These are phyloP conservation scores for Eurois occulta DNA, from an alignment of 2,888 invertebrate genomes.

Conservation along the genomic window DNA sequence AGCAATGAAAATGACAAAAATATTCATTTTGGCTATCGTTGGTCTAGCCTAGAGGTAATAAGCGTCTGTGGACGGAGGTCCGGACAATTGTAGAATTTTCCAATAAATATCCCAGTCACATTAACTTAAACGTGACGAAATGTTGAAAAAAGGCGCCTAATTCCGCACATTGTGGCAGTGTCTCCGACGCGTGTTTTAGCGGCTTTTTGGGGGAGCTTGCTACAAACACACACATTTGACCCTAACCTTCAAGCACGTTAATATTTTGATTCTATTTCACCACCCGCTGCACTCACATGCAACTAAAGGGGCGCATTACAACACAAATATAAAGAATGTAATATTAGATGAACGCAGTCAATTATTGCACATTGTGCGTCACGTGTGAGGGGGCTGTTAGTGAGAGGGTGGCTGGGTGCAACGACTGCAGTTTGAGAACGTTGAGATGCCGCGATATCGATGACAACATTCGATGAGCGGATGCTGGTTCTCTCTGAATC, in stretches of 20 bases:
- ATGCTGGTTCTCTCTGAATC: background rate
- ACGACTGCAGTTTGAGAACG: background rate
- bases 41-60: background rate
- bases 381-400: slow-evolving; percentile 38
- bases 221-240: background rate
- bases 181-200: background rate
- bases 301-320: slow-evolving; percentile 8
- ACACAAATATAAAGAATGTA: slow-evolving; percentile 38
- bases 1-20: background rate
- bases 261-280: slow-evolving; percentile 43
- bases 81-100: background rate
- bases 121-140: background rate
- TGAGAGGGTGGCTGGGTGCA: background rate
- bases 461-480: background rate
- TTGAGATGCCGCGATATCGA: background rate
- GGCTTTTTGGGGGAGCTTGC: background rate
- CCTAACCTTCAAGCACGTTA: background rate
- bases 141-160: background rate
- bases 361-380: slow-evolving; percentile 56
- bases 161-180: background rate
- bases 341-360: slow-evolving; percentile 55
- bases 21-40: background rate
- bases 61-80: background rate
- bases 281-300: background rate
- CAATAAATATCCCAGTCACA: background rate